Conservation (phyloP, 2,113 vertebrate genomes). For the Coracopsis vasa region DNA sequence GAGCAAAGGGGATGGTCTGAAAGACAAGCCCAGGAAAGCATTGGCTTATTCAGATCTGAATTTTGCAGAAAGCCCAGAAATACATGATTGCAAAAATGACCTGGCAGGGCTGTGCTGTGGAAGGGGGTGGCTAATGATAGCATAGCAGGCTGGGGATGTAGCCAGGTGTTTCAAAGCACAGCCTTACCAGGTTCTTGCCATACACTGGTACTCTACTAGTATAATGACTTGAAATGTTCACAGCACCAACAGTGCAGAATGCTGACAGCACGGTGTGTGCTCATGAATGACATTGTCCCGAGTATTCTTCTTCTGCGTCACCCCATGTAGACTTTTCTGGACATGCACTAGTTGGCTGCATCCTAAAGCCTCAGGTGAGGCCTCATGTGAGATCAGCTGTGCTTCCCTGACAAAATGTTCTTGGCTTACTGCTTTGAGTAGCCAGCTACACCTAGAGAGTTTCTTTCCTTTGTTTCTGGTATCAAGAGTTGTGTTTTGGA, state of each 20-base stretch:
- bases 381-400: not conserved
- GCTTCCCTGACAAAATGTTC: not conserved
- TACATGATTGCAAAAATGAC: fast-evolving
- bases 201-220: not conserved
- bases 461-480: not conserved
- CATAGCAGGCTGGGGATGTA: not conserved
- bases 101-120: not conserved
- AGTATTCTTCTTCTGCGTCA: not conserved
- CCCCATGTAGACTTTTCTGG: no score
- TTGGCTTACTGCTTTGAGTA: not conserved
- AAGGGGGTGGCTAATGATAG: not conserved
- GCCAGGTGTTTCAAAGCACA: not conserved
- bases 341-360: not conserved
- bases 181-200: not conserved
- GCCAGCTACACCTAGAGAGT: not conserved
- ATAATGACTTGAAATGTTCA: not conserved
- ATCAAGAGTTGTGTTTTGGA: not conserved
- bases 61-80: not conserved
- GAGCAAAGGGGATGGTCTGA: not conserved
- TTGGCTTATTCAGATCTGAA: not conserved
- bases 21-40: not conserved
- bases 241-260: not conserved
- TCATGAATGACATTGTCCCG: not conserved
- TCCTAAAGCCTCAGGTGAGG: not conserved
- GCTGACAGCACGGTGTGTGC: not conserved